phyloP scores from a whole-genome alignment of 2,797 vertebrate species.

The Zalophus californianus region DNA sequence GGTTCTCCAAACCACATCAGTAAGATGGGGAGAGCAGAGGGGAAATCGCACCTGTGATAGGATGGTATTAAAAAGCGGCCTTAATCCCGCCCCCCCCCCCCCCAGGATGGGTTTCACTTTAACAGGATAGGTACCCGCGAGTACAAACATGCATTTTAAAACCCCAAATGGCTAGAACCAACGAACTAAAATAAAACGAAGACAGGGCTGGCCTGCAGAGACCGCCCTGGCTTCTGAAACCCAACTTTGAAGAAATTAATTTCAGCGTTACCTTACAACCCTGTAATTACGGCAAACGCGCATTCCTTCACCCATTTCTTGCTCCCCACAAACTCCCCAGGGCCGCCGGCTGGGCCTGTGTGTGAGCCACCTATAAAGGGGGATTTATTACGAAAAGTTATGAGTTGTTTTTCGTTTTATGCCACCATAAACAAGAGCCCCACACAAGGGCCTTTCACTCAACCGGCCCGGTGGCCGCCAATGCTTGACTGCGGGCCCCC shows the following conservation, averaged over 20 bases:
- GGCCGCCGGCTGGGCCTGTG: background rate
- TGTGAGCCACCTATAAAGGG: slow-evolving; percentile 61
- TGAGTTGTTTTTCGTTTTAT: slow-evolving; percentile 55
- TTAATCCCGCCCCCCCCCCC: background rate
- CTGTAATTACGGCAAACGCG: background rate
- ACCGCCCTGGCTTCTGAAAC: background rate
- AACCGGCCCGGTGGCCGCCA: background rate
- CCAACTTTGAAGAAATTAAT: slow-evolving; percentile 64
- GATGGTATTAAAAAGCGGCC: background rate
- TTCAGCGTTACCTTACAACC: slow-evolving; percentile 50
- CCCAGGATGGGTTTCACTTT: background rate
- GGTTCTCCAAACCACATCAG: slow-evolving; percentile 21
- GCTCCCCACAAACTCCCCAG: slow-evolving; percentile 41
- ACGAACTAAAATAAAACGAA: background rate
- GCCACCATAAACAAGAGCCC: slow-evolving; percentile 56
- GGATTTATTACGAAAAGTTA: slow-evolving; percentile 56
- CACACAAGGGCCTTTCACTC: background rate
- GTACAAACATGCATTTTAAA: background rate
- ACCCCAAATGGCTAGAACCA: background rate
- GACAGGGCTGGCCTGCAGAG: background rate
- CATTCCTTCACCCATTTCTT: slow-evolving; percentile 28
- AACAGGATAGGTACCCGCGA: background rate
- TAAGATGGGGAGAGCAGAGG: background rate
- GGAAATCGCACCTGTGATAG: background rate
- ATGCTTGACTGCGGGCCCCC: background rate